Percentiles rank a stretch among this genome's conserved stretches.
Evolutionary conservation across 2,888 invertebrate genomes (phyloP).

Genomic region (Nezara viridula): DNA sequence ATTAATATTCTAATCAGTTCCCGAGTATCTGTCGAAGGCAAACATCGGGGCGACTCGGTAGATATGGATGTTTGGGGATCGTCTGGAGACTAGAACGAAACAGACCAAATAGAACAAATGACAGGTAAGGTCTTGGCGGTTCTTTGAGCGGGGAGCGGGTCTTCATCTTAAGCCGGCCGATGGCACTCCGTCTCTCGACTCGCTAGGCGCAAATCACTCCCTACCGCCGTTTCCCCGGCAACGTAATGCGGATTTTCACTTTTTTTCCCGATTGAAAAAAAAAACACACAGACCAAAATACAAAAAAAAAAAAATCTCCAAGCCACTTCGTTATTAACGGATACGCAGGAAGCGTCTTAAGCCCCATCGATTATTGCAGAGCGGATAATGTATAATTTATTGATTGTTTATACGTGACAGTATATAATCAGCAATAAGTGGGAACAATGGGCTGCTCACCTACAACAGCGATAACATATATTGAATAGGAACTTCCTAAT

Average conservation of each 20-base stretch:
- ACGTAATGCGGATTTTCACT: not conserved
- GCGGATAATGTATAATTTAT: not conserved
- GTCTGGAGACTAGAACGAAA: conserved; percentile 24
- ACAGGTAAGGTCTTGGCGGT: not conserved
- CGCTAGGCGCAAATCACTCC: conserved; percentile 27
- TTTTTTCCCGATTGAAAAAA: not conserved
- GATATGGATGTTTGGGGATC: conserved; percentile 29
- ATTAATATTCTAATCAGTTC: conserved; percentile 57
- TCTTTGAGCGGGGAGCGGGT: conserved; percentile 1
- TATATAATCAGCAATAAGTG: not conserved
- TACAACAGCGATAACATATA: not conserved
- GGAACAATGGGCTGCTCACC: not conserved
- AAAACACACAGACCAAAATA: not conserved
- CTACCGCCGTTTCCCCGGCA: conserved; percentile 1
- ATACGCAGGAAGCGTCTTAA: not conserved
- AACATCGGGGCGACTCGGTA: conserved; percentile 45
- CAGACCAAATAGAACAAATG: not conserved
- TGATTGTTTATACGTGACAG: conserved; percentile 3
- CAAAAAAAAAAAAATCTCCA: not conserved
- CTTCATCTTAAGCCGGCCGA: conserved; percentile 23
- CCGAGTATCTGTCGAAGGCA: conserved; percentile 17
- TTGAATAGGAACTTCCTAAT: conserved; percentile 12
- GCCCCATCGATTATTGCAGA: not conserved
- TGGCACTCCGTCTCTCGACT: conserved; percentile 27
- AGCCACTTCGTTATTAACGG: not conserved